Evolutionary conservation across 2,797 vertebrate species (phyloP), one percentile per base, ranked within the genome.

Genomic region (Danio kyathit): DNA sequence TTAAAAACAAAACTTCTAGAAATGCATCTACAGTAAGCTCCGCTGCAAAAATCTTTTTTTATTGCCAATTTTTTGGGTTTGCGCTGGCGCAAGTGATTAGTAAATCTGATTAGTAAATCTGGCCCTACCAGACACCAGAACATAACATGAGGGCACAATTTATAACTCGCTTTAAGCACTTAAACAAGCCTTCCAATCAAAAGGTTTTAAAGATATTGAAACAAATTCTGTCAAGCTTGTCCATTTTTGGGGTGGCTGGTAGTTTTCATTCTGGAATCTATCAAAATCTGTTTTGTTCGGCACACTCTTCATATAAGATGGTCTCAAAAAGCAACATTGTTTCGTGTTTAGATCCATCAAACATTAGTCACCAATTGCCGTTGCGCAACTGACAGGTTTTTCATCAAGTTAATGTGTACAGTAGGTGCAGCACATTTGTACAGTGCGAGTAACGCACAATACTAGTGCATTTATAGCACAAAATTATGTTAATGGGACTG

Each of bases 401-500:
- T 66, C 29, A 76, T 54, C 40, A 49, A 56, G 21, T 63, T 54
- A 67, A 10, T 11, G 17, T 29, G 73, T 52, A 63, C 3, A 70
- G 66, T 70, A 70, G 56, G 11, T 41, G 46, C 46, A 41, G 56
- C 44, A 40, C 29, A 64, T 63, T n/a, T 14, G 43, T 17, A 12
- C 72, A 19, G 29, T 63, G 46, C 52, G 46, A 52, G 7, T 21
- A 17, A 75, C 63, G 73, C 73, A 43, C 69, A 56, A 56, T 49
- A 61, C 44, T 13, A 56, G 17, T 81, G 48, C 61, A 54, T 64
- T 76, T 12, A 38, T 61, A 54, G 40, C 82, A 12, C n/a, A 69
- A 59, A 44, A 17, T 76, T 72, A 73, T 85, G 12, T 79, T 75
- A 69, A 56, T n/a, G 19, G 64, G 54, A 66, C 56, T 46, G 19